Evolutionary conservation across 2,888 invertebrate genomes (phyloP).

Genomic region (Mesorhabditis belari): DNA sequence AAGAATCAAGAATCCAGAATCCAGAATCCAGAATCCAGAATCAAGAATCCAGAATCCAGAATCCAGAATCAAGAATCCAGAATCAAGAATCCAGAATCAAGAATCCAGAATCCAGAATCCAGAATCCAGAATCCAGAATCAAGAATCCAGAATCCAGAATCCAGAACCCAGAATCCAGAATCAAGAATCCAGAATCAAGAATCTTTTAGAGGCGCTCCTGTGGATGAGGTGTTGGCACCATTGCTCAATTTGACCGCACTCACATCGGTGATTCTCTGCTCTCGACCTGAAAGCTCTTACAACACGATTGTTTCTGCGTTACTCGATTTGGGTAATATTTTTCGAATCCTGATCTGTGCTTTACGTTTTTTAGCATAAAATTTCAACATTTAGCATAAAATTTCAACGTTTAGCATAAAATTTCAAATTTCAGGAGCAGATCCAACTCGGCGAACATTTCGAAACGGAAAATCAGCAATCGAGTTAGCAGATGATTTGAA

Average conservation of each 20-base stretch:
- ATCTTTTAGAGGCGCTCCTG: constrained; percentile 11
- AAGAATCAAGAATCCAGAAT: too few relatives aligned
- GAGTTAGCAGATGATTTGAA: constrained; percentile 16
- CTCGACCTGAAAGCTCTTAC: constrained; percentile 28
- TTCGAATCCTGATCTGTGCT: neutral
- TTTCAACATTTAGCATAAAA: neutral
- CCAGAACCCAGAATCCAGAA: too few relatives aligned
- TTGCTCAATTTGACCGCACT: constrained; percentile 23
- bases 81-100: too few relatives aligned
- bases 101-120: too few relatives aligned
- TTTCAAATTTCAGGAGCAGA: neutral
- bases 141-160: too few relatives aligned
- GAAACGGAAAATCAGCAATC: constrained; percentile 5
- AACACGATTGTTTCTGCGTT: neutral
- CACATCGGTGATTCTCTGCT: constrained; percentile 20
- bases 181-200: too few relatives aligned
- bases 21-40: too few relatives aligned
- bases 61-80: too few relatives aligned
- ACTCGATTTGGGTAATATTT: neutral
- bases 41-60: too few relatives aligned
- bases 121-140: too few relatives aligned
- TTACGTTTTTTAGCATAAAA: too few relatives aligned
- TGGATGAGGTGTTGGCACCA: constrained; percentile 19
- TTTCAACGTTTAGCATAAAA: neutral
- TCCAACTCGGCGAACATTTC: neutral